These are phyloP conservation scores for Bostrychus sinensis DNA, from an alignment of 2,113 vertebrate species.

Conservation along the genomic window DNA sequence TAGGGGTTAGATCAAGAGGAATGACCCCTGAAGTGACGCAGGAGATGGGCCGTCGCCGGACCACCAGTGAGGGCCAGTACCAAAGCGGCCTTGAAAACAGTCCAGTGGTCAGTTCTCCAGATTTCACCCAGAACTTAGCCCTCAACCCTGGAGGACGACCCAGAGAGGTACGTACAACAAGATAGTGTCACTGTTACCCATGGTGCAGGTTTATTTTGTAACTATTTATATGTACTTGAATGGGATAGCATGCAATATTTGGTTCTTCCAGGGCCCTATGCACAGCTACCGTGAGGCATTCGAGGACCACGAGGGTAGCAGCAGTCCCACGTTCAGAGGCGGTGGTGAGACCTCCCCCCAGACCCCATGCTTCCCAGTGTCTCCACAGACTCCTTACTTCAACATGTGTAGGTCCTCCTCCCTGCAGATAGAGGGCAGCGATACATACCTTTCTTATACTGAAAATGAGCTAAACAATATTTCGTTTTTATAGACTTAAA, in stretches of 20 bases:
- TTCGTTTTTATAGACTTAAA: too few species aligned
- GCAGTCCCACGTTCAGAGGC: constrained; percentile 79
- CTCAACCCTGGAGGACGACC: constrained; percentile 91
- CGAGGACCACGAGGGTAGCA: constrained; percentile 84
- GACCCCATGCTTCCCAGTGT: constrained; percentile 75
- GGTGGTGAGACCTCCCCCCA: constrained; percentile 85
- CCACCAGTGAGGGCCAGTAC: constrained; percentile 91
- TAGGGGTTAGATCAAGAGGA: constrained; percentile 87
- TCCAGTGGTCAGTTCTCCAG: constrained; percentile 78
- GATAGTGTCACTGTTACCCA: not conserved
- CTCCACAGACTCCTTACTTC: constrained; percentile 78
- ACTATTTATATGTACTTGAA: not conserved
- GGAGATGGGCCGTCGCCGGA: constrained; percentile 77
- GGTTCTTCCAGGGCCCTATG: constrained; percentile 80
- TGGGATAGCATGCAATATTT: not conserved
- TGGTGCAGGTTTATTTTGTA: too few species aligned
- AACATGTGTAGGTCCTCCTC: constrained; percentile 75
- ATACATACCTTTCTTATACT: too few species aligned
- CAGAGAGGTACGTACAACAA: constrained; percentile 83
- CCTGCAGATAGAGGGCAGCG: constrained; percentile 19
- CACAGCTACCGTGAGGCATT: constrained; percentile 94
- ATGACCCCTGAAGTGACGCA: constrained; percentile 82
- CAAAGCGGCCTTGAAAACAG: constrained; percentile 81
- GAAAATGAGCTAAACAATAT: too few species aligned
- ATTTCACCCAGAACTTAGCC: constrained; percentile 86